Percentiles rank a stretch among this genome's conserved stretches.
phyloP scores from a whole-genome alignment of 2,113 vertebrate species.

The Vulpes ferrilata region DNA sequence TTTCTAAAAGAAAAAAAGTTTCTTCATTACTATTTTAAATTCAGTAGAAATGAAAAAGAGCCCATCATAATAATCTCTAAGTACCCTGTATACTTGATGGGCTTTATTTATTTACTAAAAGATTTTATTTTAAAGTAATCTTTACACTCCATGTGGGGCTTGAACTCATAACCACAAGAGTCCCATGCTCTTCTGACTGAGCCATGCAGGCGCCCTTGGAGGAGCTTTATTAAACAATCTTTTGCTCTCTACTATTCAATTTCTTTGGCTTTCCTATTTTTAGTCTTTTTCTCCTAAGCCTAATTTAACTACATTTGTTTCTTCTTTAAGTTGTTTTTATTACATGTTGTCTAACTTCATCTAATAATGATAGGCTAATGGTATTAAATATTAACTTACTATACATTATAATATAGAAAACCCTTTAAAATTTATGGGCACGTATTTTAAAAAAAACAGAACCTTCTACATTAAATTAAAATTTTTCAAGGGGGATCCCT shows the following conservation, averaged over 20 bases:
- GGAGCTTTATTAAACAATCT: not conserved
- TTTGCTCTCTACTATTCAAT: slow-evolving; percentile 14
- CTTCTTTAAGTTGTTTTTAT: slow-evolving; percentile 30
- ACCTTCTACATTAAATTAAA: not conserved
- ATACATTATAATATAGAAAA: not conserved
- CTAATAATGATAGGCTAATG: slow-evolving; percentile 41
- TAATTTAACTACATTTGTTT: slow-evolving; percentile 33
- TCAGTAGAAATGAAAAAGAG: not conserved
- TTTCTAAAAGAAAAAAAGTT: not conserved
- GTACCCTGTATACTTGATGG: not conserved
- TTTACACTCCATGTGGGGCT: not conserved
- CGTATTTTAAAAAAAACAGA: slow-evolving; percentile 53
- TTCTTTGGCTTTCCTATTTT: not conserved
- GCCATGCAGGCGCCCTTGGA: not conserved
- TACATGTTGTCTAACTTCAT: not conserved
- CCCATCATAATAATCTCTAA: not conserved
- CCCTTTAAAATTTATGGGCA: not conserved
- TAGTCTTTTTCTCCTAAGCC: not conserved
- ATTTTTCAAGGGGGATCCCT: not conserved
- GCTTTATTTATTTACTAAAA: not conserved
- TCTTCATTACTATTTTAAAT: slow-evolving; percentile 24
- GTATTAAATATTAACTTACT: slow-evolving; percentile 35
- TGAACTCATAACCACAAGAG: not conserved
- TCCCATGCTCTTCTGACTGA: not conserved
- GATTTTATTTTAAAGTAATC: not conserved